Conservation (phyloP, 2,888 invertebrate species). For the Brachyptera risi region DNA sequence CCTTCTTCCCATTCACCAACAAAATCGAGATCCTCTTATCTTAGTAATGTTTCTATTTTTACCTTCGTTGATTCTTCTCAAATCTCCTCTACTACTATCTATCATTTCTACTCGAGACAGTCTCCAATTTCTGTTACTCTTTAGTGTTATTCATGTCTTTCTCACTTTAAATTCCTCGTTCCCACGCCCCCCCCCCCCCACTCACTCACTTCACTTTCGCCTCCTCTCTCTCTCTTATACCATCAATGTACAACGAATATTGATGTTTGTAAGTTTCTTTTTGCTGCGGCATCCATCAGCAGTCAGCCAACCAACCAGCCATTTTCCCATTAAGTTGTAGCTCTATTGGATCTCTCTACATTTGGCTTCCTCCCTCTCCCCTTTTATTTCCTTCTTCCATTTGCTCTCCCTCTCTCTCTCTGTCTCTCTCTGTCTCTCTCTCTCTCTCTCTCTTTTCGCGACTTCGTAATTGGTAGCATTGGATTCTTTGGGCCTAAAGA, state of each 20-base stretch:
- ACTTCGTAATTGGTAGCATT: slow-evolving; percentile 20
- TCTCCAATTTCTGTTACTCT: slow-evolving; percentile 15
- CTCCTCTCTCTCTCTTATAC: slow-evolving; percentile 18
- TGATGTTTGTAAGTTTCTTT: slow-evolving; percentile 20
- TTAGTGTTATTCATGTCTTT: slow-evolving; percentile 7
- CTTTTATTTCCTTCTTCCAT: background rate
- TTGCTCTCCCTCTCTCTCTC: background rate
- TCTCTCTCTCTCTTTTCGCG: no score
- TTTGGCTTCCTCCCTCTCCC: background rate
- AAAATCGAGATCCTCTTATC: slow-evolving; percentile 17
- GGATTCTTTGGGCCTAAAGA: slow-evolving; percentile 9
- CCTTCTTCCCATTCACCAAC: slow-evolving; percentile 12
- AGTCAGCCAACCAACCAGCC: no score
- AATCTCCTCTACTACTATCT: slow-evolving; percentile 15
- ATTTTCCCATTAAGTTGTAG: slow-evolving; percentile 10
- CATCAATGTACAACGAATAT: slow-evolving; percentile 20
- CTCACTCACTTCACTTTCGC: no score
- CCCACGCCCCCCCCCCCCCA: slow-evolving; percentile 15
- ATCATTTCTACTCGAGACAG: slow-evolving; percentile 11
- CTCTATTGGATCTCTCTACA: slow-evolving; percentile 5
- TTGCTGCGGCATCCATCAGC: slow-evolving; percentile 16
- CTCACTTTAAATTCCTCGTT: slow-evolving; percentile 22
- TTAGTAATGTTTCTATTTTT: slow-evolving; percentile 10
- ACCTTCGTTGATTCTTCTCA: slow-evolving; percentile 16
- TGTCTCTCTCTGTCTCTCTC: background rate